phyloP scores from a whole-genome alignment of 2,113 vertebrate species.

The Tragelaphus buxtoni region DNA sequence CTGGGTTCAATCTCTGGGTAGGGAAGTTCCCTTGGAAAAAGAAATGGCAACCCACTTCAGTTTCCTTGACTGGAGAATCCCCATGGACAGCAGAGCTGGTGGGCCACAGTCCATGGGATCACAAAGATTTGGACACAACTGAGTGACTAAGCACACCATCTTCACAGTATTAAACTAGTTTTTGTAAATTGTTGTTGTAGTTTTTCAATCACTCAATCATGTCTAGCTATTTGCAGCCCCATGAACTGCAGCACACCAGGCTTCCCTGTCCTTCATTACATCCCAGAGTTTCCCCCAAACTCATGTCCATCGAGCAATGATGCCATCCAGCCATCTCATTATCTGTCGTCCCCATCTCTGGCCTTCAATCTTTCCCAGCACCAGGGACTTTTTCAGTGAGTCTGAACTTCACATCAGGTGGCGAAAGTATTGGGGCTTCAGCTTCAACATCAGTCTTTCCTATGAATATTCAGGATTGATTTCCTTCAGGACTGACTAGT shows the following conservation, averaged over 20 bases:
- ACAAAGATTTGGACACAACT: rapidly evolving
- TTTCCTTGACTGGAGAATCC: neutral
- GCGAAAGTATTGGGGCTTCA: rapidly evolving
- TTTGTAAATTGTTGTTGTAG: neutral
- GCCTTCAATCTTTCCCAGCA: no score
- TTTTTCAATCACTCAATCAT: neutral
- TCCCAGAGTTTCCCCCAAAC: no score
- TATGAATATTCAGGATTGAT: neutral
- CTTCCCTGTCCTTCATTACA: neutral
- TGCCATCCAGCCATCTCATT: no score
- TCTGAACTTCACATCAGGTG: neutral
- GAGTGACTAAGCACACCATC: neutral
- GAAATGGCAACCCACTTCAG: neutral
- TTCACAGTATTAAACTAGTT: neutral
- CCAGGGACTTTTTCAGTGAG: neutral
- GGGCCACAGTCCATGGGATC: neutral
- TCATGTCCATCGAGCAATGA: no score
- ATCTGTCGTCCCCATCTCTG: no score
- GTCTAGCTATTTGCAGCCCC: neutral
- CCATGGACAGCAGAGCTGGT: neutral
- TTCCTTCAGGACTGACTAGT: neutral
- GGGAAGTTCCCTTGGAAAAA: neutral
- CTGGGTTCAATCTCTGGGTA: neutral
- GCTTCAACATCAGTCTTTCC: neutral
- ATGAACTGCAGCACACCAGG: neutral